Conservation (phyloP, 2,888 invertebrate genomes). For the Cantharis lateralis region DNA sequence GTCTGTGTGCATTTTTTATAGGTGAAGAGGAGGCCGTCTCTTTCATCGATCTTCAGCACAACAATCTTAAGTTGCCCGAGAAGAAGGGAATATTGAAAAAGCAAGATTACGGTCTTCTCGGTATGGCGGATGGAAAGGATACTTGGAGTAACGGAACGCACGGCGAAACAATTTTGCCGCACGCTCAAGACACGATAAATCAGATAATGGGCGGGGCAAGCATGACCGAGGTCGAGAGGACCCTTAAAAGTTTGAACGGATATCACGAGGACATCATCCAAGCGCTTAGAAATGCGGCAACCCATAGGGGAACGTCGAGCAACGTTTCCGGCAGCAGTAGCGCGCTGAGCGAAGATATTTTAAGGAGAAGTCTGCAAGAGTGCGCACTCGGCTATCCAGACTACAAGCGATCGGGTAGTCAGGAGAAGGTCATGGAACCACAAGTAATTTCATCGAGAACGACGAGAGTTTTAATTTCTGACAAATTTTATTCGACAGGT, state of each 20-base stretch:
- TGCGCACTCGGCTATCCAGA: constrained; percentile 63
- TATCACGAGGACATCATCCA: constrained; percentile 92
- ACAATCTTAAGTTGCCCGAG: constrained; percentile 80
- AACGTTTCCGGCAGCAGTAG: constrained; percentile 68
- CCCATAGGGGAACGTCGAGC: constrained; percentile 60
- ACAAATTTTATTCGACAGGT: constrained; percentile 36
- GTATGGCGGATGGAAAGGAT: constrained; percentile 70
- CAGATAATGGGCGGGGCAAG: constrained; percentile 60
- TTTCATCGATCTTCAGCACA: constrained; percentile 79
- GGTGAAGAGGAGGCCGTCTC: constrained; percentile 80
- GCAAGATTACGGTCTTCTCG: constrained; percentile 76
- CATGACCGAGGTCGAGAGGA: constrained; percentile 81
- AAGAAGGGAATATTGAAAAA: constrained; percentile 94
- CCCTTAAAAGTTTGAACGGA: constrained; percentile 86
- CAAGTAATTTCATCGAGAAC: constrained; percentile 51
- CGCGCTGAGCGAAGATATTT: constrained; percentile 69
- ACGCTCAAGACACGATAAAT: constrained; percentile 67
- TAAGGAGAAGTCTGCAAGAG: constrained; percentile 70
- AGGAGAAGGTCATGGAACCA: constrained; percentile 78
- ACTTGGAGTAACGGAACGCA: constrained; percentile 77
- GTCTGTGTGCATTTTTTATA: constrained; percentile 43
- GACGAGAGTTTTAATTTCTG: neutral
- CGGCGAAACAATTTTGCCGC: constrained; percentile 53
- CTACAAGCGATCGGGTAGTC: constrained; percentile 65
- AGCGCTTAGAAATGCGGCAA: constrained; percentile 82